phyloP scores from a whole-genome alignment of 2,113 vertebrate species.

The Morone chrysops region DNA sequence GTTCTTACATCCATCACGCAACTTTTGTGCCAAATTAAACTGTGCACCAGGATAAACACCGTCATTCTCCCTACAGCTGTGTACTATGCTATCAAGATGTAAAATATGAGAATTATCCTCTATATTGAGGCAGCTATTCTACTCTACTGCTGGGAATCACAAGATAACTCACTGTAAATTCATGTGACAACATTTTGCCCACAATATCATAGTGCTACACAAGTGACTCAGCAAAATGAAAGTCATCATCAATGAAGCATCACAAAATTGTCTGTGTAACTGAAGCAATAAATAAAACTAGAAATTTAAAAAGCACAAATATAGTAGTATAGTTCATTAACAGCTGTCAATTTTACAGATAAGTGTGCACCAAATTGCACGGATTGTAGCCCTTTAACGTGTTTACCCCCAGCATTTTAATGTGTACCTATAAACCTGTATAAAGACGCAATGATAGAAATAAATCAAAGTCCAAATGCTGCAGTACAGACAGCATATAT shows the following conservation, averaged over 20 bases:
- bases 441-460: background rate
- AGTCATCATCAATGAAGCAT: too few species aligned
- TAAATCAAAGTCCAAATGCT: background rate
- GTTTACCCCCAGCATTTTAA: background rate
- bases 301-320: background rate
- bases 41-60: background rate
- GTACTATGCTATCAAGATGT: background rate
- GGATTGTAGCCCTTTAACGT: background rate
- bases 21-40: background rate
- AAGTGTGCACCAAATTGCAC: background rate
- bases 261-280: too few species aligned
- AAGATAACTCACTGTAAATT: background rate
- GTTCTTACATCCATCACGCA: background rate
- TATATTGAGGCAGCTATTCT: background rate
- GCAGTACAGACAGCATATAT: background rate
- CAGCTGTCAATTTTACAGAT: too few species aligned
- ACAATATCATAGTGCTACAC: background rate
- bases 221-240: background rate
- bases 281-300: too few species aligned
- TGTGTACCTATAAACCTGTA: background rate
- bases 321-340: too few species aligned
- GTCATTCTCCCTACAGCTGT: slow-evolving; percentile 12
- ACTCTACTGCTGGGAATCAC: background rate
- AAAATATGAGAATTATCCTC: background rate
- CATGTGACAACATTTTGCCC: background rate